Base-by-base conservation (phyloP, 2,113 vertebrate genomes). In the Hemibagrus wyckioides region DNA sequence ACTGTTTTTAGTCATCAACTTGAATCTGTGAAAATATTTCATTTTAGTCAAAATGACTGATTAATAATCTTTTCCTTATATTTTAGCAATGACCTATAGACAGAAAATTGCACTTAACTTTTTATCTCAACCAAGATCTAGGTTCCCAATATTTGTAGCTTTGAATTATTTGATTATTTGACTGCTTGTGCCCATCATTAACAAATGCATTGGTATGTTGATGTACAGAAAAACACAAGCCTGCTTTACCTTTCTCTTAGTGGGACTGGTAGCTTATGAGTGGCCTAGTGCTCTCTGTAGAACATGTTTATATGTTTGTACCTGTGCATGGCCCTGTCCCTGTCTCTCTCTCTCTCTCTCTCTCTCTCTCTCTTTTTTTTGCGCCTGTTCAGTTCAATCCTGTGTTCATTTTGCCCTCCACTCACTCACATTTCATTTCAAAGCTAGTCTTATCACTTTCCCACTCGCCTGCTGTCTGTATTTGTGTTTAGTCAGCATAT, bases 241-340 rank as follows among this genome's bases (percentile, higher is more conserved):
- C 80, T 83, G 39, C 39, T 67, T 83, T 65, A 67, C 81, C 54
- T 76, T 75, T 87, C 33, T 87, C 71, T 77, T 14, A 15, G 30
- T 59, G 9, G 69, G 79, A 48, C 87, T 79, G 85, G 44, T 85
- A 83, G 82, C 82, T 57, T 50, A 77, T 86, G 54, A 84, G 77
- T 84, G 80, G 82, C 87, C 73, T 88, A 69, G 85, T 87, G 85
- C 89, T 90, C 81, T 85, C 83, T 89, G 59, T 80, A 50, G 48
- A 79, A 79, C 69, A 73, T 85, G 69, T 89, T 63, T 81, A 28
- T 82, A 17, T 87, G 54, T 77, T 85, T 79, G 77, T 75, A 75
- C 54, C 52, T 69, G 41, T 65, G 86, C 69, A 44, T 84, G 84
- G 25, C 59, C 30, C 30, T 44, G 6, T 86, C 10, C n/a, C 50